Base-by-base conservation (phyloP, 2,888 invertebrate species). In the Aspidapion aeneum region DNA sequence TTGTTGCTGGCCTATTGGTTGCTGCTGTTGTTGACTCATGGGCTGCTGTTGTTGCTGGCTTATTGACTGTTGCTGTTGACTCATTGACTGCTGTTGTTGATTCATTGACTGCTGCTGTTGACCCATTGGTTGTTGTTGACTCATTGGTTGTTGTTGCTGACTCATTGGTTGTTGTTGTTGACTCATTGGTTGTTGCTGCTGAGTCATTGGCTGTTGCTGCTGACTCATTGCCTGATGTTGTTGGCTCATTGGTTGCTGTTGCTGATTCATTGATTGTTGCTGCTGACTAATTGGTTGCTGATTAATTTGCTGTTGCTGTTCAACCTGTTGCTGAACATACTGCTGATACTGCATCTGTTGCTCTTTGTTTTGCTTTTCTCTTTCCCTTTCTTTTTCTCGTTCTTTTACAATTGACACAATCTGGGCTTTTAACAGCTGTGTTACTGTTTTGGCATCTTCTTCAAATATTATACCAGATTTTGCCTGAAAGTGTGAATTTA, bases 381-480 rank as follows among this genome's bases (percentile, higher is more conserved):
- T 35, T 35, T 35, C 35, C 5, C 35, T 3, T 58, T 78, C 76
- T 64, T 84, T 85, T 65, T 85, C 84, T 81, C 87, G 69, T 82
- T 67, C 88, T 84, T 80, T 87, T 76, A 79, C 84, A 12, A 94
- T 84, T 70, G 89, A 87, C 70, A 87, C 86, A 62, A 95, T 89
- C 78, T 97, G 95, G 21, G 94, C 93, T 78, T 93, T 91, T 68
- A 98, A 86, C 79, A 98, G 87, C 76, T 95, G 94, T 65, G 91
- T 90, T 12, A 98, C 96, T 65, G 93, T 90, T 74, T 94, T 87
- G 0, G 93, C 91, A 79, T 98, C 98, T 77, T 97, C 98, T 76
- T 98, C 97, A 76, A 93, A 91, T 74, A 98, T 94, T 75, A 96
- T 91, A 49, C 96, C 95, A 20, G 94, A 93, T 77, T 94, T 94